Evolutionary conservation across 1,140 invertebrate genomes (phyloP), one percentile per base, ranked within the genome.

Genomic region (Heliconius nattereri): DNA sequence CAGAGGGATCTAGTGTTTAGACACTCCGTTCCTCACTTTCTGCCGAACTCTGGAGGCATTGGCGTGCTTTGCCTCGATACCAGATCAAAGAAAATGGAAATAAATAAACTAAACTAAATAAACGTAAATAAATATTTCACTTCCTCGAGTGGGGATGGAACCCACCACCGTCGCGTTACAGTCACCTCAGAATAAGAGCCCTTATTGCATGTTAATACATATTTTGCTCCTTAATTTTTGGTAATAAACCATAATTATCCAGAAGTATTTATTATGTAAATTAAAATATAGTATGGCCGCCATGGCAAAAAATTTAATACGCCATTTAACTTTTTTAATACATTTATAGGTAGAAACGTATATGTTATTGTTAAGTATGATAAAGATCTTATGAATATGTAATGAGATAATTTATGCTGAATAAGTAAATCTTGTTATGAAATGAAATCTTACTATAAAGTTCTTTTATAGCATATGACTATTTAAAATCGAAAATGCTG

Each of bases 361-460:
- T 26, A 66, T 29, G 26, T 66, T 29, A 66, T 66, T 66, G 60
- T 66, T 16, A 66, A 66, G 26, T 66, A 66, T 66, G 60, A 66
- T 66, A 66, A 26, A 19, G 26, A 66, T 29, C 60, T 66, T 66
- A 66, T 66, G 9, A 66, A 66, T 66, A 66, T 26, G 60, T 66
- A 60, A 60, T 60, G 54, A 60, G 20, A 60, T 60, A 60, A 60
- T 23, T 60, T 60, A 60, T 60, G 54, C n/a, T 8, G 2, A 26
- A 26, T 60, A 60, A 60, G 9, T 60, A 60, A 11, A 60, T 23
- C 3, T 60, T 23, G 54, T 60, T 23, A 35, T 35, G 32, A 35
- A 35, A 20, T 19, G 2, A 6, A 54, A 20, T 1, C 19, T 20
- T 54, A 19, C 19, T 54, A 20, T 20, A 54, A 54, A 16, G 19